A percentile compares a stretch with the other conserved stretches of the same genome.
Conservation (phyloP, 92 coral and sea anemone species). For the Porites lobata region DNA sequence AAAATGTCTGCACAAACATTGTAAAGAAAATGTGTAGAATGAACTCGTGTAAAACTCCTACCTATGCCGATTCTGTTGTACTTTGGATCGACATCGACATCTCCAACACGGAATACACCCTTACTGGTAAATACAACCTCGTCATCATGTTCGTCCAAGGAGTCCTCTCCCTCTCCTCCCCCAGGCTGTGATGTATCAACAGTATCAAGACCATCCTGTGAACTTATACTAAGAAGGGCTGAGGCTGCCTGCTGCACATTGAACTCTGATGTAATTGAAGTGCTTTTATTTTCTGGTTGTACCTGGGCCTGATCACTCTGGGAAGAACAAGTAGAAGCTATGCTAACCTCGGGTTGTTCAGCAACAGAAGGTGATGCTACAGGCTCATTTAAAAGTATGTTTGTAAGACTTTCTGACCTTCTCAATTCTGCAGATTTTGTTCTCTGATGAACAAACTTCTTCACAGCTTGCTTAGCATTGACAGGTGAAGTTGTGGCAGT, state of each 20-base stretch:
- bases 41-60: constrained; percentile 23
- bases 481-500: constrained; percentile 38
- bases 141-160: constrained; percentile 76
- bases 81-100: constrained; percentile 97
- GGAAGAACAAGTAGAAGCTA: neutral
- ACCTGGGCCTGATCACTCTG: neutral
- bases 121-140: constrained; percentile 94
- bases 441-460: constrained; percentile 89
- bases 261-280: constrained; percentile 64
- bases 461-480: constrained; percentile 93
- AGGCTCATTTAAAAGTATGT: constrained; percentile 7
- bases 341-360: neutral
- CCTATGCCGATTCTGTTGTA: constrained; percentile 97
- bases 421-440: constrained; percentile 89
- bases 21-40: too few relatives aligned
- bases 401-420: constrained; percentile 49
- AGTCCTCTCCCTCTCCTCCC: constrained; percentile 66
- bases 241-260: constrained; percentile 97
- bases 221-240: constrained; percentile 92
- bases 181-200: constrained; percentile 24
- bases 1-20: too few relatives aligned
- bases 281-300: constrained; percentile 7
- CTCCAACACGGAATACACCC: constrained; percentile 97
- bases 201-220: constrained; percentile 79
- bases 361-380: neutral